Percentiles rank a stretch among this genome's conserved stretches.
These are phyloP conservation scores for Cydia fagiglandana DNA, from an alignment of 1,140 invertebrate species.

Conservation along the genomic window DNA sequence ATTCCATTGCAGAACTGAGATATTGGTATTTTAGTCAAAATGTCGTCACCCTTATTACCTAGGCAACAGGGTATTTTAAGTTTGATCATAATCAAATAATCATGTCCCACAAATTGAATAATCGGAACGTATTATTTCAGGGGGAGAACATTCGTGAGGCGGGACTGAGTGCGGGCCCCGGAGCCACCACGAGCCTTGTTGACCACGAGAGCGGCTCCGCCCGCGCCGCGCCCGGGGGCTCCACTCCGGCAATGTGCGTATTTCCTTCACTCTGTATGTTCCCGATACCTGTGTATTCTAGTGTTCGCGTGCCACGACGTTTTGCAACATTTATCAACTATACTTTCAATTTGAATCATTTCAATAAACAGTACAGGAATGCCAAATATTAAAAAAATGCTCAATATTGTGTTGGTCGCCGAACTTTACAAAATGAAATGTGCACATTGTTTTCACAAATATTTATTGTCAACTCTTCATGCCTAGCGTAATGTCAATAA, in stretches of 20 bases:
- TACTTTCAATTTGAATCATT: not conserved
- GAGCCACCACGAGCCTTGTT: slow-evolving; percentile 4
- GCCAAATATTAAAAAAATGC: slow-evolving; percentile 63
- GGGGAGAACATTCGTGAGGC: slow-evolving; percentile 87
- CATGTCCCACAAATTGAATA: slow-evolving; percentile 32
- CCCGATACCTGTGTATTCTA: slow-evolving; percentile 1
- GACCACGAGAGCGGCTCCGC: not conserved
- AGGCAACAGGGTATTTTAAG: too few species aligned
- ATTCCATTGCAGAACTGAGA: too few species aligned
- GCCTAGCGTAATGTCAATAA: slow-evolving; percentile 69
- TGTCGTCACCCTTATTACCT: too few species aligned
- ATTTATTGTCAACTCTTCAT: slow-evolving; percentile 65
- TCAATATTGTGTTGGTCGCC: slow-evolving; percentile 58
- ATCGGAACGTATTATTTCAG: slow-evolving; percentile 74
- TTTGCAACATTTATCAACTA: not conserved
- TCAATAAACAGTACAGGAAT: slow-evolving; percentile 33
- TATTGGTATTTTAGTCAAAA: too few species aligned
- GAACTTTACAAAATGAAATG: slow-evolving; percentile 47
- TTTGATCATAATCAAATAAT: not conserved
- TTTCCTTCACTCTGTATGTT: slow-evolving; percentile 49
- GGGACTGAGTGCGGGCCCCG: slow-evolving; percentile 82
- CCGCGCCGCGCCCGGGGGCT: not conserved
- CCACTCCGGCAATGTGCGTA: slow-evolving; percentile 68
- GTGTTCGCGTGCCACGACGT: slow-evolving; percentile 13
- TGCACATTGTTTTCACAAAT: slow-evolving; percentile 65